Evolutionary conservation across 2,113 vertebrate genomes (phyloP), one percentile per base, ranked within the genome.

Genomic region (Falco punctatus): DNA sequence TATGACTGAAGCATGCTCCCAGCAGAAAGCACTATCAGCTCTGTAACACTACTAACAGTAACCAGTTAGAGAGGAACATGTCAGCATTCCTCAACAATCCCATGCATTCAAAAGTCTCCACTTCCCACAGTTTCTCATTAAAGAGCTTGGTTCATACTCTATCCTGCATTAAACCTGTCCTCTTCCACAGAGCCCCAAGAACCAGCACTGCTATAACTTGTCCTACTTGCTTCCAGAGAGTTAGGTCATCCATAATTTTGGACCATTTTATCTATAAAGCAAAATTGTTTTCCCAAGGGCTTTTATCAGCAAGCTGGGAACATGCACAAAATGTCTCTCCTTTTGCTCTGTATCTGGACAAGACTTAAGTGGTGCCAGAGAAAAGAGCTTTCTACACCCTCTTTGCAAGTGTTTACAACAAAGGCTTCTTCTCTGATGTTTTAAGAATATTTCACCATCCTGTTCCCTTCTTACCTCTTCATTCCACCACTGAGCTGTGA

Each of bases 301-400:
- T 80, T 92, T 92, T 92, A 96, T 92, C 92, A 90, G 77, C 77
- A 33, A 74, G 55, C 55, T 55, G 32, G 51, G 72, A 70, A 95
- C 55, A 73, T 1, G n/a, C 46, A 86, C 70, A 83, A 57, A 83
- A 87, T 13, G 22, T 57, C n/a, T 83, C 66, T 61, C 28, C 32
- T 79, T 75, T 79, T 4, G 2, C 40, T 70, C 81, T 35, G 17
- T 26, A 86, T 79, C 61, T 75, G 52, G 46, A 35, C 40, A 67
- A 51, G 46, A 72, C 46, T 79, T 18, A 40, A 61, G 32, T 27
- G 38, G 80, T 55, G 81, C 40, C 61, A 66, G 57, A 83, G 71
- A 83, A 73, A 35, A 75, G 67, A 57, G 67, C 57, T 87, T 70
- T 92, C 78, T 35, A 33, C 78, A 52, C 72, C 19, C 57, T 80